Base-by-base conservation (phyloP, 2,888 invertebrate genomes). In the Limenitis camilla region DNA sequence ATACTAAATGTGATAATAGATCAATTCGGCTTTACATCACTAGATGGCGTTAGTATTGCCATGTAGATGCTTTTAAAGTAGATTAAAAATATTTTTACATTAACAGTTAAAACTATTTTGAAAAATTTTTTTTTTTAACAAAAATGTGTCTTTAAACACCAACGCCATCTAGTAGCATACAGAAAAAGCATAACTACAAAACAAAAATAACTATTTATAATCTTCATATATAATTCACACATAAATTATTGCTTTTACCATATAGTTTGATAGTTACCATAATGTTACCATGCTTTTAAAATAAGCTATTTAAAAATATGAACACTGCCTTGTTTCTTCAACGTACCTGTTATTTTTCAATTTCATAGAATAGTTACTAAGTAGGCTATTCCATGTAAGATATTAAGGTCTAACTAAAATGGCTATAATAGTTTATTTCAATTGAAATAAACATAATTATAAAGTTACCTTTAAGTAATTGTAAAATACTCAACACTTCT, bases 1-100 rank as follows among this genome's bases (percentile, higher is more conserved):
- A 58, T 87, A 87, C 64, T 87, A 81, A 64, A 52, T 36, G 36
- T 50, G 8, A 29, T 35, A 36, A 36, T 30, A 11, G 8, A 28
- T 29, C 27, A 29, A 36, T 29, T 36, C 35, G 35, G 35, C 5
- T 4, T 32, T 9, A 29, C 11, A 40, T 28, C 40, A 40, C 31
- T 40, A 55, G 40, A 45, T 54, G 52, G 47, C 52, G 35, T 44
- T 19, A 43, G 27, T 36, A 29, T 19, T 43, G 51, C 51, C 51
- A 51, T 51, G 43, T 29, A 40, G 44, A 40, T 35, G 32, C 38
- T 32, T 36, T 11, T 29, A 11, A 43, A 29, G 6, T 41, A 40
- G 10, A 29, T 10, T 38, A 11, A 8, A 10, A 31, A 35, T 11
- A 41, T 48, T 10, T 6, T 32, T 33, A n/a, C 19, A 8, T 41